phyloP scores from a whole-genome alignment of 2,113 vertebrate genomes.

The Peromyscus californicus region DNA sequence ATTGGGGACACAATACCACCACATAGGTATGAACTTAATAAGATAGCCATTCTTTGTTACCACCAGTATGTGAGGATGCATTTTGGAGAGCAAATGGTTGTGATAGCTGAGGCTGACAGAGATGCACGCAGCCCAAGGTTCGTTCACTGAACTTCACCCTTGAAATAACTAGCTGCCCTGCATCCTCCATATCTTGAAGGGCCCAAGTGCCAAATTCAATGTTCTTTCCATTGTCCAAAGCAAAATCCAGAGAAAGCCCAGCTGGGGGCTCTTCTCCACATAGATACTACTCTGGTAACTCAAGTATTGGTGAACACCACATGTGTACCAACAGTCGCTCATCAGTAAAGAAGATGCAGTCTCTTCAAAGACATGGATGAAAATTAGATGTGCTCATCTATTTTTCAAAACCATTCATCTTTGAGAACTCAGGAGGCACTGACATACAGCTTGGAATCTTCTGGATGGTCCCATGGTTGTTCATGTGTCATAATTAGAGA shows the following conservation, averaged over 20 bases:
- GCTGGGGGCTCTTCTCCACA: background rate
- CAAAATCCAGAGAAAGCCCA: conserved; percentile 4
- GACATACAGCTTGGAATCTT: background rate
- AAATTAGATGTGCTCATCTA: background rate
- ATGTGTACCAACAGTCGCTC: no score
- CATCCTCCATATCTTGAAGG: background rate
- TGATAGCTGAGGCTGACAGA: conserved; percentile 41
- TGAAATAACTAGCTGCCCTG: background rate
- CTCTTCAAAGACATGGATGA: background rate
- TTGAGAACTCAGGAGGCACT: background rate
- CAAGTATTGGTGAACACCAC: background rate
- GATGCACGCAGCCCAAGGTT: background rate
- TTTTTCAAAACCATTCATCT: background rate
- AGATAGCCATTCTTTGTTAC: background rate
- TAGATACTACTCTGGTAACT: background rate
- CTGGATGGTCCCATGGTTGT: background rate
- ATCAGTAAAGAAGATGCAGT: background rate
- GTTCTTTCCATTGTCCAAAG: background rate
- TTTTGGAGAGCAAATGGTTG: background rate
- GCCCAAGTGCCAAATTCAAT: background rate
- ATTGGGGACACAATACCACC: no score
- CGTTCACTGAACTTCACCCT: background rate
- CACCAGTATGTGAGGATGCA: background rate
- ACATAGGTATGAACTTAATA: background rate
- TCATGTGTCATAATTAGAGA: background rate